Percentiles rank a stretch among this genome's conserved stretches.
These are phyloP conservation scores for Bibio marci DNA, from an alignment of 2,888 invertebrate species.

Conservation along the genomic window DNA sequence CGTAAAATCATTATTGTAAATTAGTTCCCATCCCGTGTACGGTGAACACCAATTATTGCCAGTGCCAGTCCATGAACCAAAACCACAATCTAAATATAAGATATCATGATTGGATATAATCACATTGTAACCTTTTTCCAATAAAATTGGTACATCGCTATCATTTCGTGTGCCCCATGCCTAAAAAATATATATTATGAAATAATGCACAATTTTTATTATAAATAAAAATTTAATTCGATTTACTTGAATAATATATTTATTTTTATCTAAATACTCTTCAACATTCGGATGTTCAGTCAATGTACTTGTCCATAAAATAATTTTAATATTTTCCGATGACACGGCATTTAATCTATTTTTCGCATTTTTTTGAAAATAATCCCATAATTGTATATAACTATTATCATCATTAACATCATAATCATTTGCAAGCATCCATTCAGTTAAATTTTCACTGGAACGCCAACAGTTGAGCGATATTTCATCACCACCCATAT, in stretches of 20 bases:
- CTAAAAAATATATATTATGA: constrained; percentile 15
- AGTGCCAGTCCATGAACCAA: constrained; percentile 60
- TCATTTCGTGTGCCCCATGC: constrained; percentile 51
- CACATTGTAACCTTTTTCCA: constrained; percentile 46
- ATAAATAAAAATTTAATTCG: constrained; percentile 17
- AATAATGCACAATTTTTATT: constrained; percentile 5
- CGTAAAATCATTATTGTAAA: constrained; percentile 59
- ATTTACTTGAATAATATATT: constrained; percentile 47
- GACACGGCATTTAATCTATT: constrained; percentile 17
- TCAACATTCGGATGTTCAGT: constrained; percentile 41
- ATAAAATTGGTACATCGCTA: constrained; percentile 37
- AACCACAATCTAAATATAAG: constrained; percentile 64
- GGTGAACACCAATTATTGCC: constrained; percentile 83
- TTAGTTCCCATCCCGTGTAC: constrained; percentile 76
- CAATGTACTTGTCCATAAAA: constrained; percentile 60
- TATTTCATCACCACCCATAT: constrained; percentile 69
- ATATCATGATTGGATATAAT: constrained; percentile 32
- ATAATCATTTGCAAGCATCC: constrained; percentile 30
- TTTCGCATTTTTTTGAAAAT: constrained; percentile 42
- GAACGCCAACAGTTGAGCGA: constrained; percentile 50
- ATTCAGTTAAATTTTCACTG: constrained; percentile 39
- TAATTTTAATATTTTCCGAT: constrained; percentile 33
- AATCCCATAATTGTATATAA: constrained; percentile 45
- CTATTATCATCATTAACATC: constrained; percentile 19
- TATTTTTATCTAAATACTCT: constrained; percentile 41